Evolutionary conservation across 64 coral and sea anemone genomes (phyloP).

Genomic region (Cladopsammia gracilis): DNA sequence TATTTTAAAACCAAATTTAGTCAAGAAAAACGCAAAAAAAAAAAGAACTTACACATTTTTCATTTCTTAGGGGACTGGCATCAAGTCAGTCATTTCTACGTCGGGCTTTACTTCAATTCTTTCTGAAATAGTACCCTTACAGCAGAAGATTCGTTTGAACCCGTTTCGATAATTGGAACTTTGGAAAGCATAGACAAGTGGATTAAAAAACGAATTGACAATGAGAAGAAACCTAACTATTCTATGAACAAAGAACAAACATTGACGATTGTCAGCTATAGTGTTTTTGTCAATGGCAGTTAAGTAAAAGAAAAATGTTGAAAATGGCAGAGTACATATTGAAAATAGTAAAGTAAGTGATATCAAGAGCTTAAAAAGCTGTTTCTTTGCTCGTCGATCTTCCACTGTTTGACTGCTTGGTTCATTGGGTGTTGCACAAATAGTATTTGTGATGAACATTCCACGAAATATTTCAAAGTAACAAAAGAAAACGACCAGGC

Average conservation of each 20-base stretch:
- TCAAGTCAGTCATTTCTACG: too few species aligned
- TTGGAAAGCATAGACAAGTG: not conserved
- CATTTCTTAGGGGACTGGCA: too few species aligned
- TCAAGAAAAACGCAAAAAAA: too few species aligned
- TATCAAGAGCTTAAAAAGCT: not conserved
- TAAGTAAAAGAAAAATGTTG: not conserved
- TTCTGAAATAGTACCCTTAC: too few species aligned
- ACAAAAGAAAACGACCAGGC: not conserved
- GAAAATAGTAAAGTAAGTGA: not conserved
- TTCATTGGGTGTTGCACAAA: too few species aligned
- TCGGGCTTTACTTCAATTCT: too few species aligned
- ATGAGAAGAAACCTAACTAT: not conserved
- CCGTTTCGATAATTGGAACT: not conserved
- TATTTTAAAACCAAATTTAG: too few species aligned
- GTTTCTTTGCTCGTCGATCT: not conserved
- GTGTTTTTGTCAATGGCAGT: too few species aligned
- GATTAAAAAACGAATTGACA: not conserved
- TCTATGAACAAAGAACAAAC: not conserved
- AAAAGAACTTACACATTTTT: too few species aligned
- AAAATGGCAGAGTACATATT: not conserved
- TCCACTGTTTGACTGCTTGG: not conserved
- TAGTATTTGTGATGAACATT: not conserved
- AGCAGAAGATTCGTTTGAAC: too few species aligned
- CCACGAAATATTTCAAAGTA: constrained; percentile 12
- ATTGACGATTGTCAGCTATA: not conserved